Percentiles rank a stretch among this genome's conserved stretches.
These are phyloP conservation scores for Cossypha polioptera DNA, from an alignment of 2,797 vertebrate genomes.

Conservation along the genomic window DNA sequence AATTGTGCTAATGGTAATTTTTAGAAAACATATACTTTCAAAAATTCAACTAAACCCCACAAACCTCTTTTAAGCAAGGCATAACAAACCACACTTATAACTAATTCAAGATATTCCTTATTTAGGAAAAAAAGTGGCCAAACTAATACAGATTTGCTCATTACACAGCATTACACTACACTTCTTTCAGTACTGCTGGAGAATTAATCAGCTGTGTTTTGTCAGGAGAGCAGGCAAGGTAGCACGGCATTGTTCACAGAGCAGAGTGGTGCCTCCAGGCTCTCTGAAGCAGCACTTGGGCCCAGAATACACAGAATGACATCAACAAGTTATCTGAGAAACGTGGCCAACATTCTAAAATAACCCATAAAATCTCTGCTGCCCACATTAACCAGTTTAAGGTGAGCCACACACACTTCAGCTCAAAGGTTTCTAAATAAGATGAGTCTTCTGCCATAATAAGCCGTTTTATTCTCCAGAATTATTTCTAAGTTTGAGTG, in stretches of 20 bases:
- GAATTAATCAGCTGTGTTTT: background rate
- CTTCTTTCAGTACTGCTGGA: background rate
- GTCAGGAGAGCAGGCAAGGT: background rate
- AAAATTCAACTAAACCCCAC: background rate
- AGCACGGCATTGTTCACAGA: background rate
- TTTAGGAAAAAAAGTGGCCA: background rate
- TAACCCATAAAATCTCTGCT: background rate
- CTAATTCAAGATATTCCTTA: background rate
- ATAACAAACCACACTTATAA: background rate
- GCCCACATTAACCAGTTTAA: background rate
- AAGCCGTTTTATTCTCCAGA: background rate
- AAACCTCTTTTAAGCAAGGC: background rate
- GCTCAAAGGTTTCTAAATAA: background rate
- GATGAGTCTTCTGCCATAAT: background rate
- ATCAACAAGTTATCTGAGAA: constrained; percentile 46
- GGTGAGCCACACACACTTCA: background rate
- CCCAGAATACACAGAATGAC: background rate
- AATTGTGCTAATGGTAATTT: background rate
- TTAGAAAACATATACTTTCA: background rate
- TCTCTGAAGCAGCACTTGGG: background rate
- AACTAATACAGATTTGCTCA: background rate
- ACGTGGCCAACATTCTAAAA: background rate
- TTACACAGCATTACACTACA: background rate
- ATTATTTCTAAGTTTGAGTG: background rate
- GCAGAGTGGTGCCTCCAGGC: background rate